phyloP scores from a whole-genome alignment of 2,113 vertebrate genomes.

The Melanostigma gelatinosum region DNA sequence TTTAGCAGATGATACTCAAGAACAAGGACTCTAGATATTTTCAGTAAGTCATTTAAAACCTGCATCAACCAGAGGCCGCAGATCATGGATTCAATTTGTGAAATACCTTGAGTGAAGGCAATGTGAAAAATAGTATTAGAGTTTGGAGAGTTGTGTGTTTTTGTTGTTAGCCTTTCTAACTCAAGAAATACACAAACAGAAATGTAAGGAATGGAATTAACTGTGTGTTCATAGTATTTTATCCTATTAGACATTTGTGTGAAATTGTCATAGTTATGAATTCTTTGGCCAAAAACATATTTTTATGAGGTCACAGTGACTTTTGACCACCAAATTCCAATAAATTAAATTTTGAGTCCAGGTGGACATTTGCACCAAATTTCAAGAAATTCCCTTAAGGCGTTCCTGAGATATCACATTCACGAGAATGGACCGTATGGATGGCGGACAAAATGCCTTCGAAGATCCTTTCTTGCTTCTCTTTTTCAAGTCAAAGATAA shows the following conservation, averaged over 20 bases:
- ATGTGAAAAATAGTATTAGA: not conserved
- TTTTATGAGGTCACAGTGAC: not conserved
- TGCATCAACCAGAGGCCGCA: not conserved
- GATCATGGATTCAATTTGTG: not conserved
- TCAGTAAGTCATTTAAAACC: constrained; percentile 24
- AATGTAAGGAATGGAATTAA: not conserved
- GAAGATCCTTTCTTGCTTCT: not conserved
- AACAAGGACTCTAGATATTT: constrained; percentile 1
- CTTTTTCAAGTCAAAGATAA: not conserved
- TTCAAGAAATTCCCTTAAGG: too few relatives aligned
- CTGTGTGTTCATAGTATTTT: not conserved
- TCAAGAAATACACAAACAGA: not conserved
- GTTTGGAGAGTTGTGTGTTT: not conserved
- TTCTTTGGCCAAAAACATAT: not conserved
- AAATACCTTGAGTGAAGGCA: not conserved
- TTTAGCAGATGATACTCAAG: not conserved
- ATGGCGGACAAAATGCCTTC: not conserved
- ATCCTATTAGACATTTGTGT: not conserved
- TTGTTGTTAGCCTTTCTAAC: not conserved
- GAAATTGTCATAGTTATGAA: not conserved
- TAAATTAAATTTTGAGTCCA: too few relatives aligned
- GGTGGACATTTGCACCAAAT: too few relatives aligned
- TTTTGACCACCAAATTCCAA: not conserved
- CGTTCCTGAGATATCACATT: too few relatives aligned
- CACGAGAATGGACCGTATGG: not conserved